Base-by-base conservation (phyloP, 1,140 invertebrate genomes). In the Pararge aegeria region DNA sequence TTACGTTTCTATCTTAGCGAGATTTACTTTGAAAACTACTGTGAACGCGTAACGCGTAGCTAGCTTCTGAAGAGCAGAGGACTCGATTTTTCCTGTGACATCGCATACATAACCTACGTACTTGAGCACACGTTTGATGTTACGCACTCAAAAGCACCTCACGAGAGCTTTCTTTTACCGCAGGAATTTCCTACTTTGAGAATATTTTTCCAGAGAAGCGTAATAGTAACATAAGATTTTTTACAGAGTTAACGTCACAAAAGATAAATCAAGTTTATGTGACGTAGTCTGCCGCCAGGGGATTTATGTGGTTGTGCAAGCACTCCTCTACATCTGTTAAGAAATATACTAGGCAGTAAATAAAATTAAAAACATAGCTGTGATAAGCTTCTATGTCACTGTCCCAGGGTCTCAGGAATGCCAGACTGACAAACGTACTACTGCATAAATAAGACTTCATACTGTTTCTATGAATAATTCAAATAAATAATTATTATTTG, bases 191-290 rank as follows among this genome's bases (percentile, higher is more conserved):
- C 27, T 57, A 67, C 65, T 63, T 63, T 55, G 55, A 68, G 52
- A 67, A 73, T 69, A 70, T 68, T 75, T 75, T 77, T 70, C 70
- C 71, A 70, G 64, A 67, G 61, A 75, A 68, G 62, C 73, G 75
- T 71, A 73, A 78, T 70, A 68, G 71, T 75, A 77, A 76, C 66
- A 57, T 75, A 73, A 72, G 75, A 78, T 78, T 82, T 77, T 75
- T 79, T 75, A 77, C 75, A 64, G 71, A 80, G 76, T 77, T 81
- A 81, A 76, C 75, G 78, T 85, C 77, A 80, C 73, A 71, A 73
- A 68, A 76, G 80, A 88, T 88, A 88, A 88, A 88, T 88, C 85
- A 88, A 78, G 76, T 88, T 88, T 87, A 88, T 88, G 82, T 82
- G 83, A 81, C 85, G 66, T 76, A 54, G 69, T 76, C 78, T 83